phyloP scores from a whole-genome alignment of 35 echinoderm and acorn worm species.

The Chiridota heheva region DNA sequence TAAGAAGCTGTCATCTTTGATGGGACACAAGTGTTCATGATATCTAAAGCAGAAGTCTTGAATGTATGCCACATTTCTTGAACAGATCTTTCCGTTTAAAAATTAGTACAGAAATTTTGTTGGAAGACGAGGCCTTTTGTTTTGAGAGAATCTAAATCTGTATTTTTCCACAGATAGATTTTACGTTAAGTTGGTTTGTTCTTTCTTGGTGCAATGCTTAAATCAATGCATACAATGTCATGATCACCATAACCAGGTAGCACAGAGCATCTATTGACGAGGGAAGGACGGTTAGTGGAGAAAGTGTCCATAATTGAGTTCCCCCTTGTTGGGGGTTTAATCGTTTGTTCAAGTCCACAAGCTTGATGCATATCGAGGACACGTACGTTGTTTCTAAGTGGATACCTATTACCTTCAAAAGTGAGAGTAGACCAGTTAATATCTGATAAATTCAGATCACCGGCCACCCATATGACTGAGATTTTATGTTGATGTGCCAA shows the following conservation, averaged over 20 bases:
- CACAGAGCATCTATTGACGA: background rate
- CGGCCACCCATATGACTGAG: background rate
- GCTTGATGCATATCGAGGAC: background rate
- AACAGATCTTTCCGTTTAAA: conserved; percentile 1
- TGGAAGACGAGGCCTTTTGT: conserved; percentile 9
- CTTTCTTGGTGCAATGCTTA: conserved; percentile 19
- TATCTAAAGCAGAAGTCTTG: background rate
- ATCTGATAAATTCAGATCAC: background rate
- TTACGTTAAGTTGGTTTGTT: conserved; percentile 6
- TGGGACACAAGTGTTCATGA: conserved; percentile 23
- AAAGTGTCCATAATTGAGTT: background rate
- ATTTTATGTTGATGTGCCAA: too few relatives aligned
- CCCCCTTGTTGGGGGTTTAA: background rate
- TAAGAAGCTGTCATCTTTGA: conserved; percentile 32
- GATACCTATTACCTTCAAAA: background rate
- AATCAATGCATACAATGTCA: too few relatives aligned
- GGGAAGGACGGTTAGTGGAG: background rate
- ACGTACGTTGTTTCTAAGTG: background rate
- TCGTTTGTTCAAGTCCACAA: background rate
- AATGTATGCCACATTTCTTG: conserved; percentile 21
- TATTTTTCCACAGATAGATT: conserved; percentile 30
- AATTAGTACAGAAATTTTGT: conserved; percentile 6
- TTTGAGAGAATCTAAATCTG: conserved; percentile 21
- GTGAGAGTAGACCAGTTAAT: background rate
- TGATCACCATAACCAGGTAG: background rate